Base-by-base conservation (phyloP, 2,888 invertebrate genomes). In the Myopa tessellatipennis region DNA sequence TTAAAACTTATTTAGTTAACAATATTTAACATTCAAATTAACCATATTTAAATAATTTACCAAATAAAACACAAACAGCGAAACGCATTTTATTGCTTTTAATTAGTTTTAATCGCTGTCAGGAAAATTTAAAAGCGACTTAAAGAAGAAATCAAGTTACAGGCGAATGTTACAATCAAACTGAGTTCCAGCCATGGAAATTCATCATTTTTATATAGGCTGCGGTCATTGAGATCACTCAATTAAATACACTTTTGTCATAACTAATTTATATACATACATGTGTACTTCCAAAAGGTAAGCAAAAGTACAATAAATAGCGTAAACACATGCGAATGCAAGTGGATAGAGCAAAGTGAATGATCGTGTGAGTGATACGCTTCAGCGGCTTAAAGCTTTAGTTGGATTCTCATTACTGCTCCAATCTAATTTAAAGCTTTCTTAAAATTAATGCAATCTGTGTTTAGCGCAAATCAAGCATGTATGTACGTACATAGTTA, bases 81-180 rank as follows among this genome's bases (percentile, higher is more conserved):
- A 86, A 85, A 82, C 87, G 87, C 87, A 87, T 87, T 83, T 84
- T 84, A 79, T 80, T 81, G 80, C 74, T 75, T 78, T 77, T 81
- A 80, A 80, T 79, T 75, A 60, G 77, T 79, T 78, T 76, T 77
- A 78, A 45, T 45, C 45, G 10, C 45, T 45, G 10, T 45, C 7
- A 78, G 73, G 34, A 63, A 68, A 65, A 70, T 74, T 7, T 61
- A 77, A 80, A 84, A 85, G 77, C 65, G 36, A 74, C 34, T 69
- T 38, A 16, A 70, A 60, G 34, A 52, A 72, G 79, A 60, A 79
- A 58, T 73, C 78, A 65, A 77, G 74, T 50, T 68, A 63, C 63
- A 72, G 74, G n/a, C 76, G 73, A 72, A 80, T 76, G 79, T 80
- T 82, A 68, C 81, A 85, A 82, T 63, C 81, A 78, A 83, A 86